A percentile compares a stretch with the other conserved stretches of the same genome.
These are phyloP conservation scores for Hanleya hanleyi DNA, from an alignment of 2,888 invertebrate species.

Conservation along the genomic window DNA sequence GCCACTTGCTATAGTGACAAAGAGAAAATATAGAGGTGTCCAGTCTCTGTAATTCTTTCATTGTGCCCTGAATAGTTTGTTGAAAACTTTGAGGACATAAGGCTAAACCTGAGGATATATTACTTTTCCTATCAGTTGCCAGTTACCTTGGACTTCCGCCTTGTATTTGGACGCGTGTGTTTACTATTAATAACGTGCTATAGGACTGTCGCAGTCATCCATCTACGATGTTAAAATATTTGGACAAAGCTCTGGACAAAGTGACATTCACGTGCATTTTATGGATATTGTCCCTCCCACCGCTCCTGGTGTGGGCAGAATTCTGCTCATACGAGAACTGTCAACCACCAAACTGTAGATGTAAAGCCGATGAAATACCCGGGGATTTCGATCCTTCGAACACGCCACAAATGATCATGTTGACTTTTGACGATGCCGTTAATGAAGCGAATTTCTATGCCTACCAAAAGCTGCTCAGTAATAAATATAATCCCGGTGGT, in stretches of 20 bases:
- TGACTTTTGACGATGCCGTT: slow-evolving; percentile 59
- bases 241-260: too few species aligned
- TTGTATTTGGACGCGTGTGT: not conserved
- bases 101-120: too few species aligned
- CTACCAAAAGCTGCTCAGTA: slow-evolving; percentile 44
- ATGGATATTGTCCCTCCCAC: not conserved
- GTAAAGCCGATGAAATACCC: slow-evolving; percentile 40
- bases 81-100: too few species aligned
- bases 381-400: slow-evolving; percentile 31
- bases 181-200: too few species aligned
- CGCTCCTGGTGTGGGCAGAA: not conserved
- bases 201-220: too few species aligned
- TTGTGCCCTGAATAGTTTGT: too few species aligned
- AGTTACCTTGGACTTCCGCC: too few species aligned
- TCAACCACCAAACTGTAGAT: slow-evolving; percentile 41
- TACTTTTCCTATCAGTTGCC: too few species aligned
- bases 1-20: not conserved
- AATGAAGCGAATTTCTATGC: slow-evolving; percentile 85
- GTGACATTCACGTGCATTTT: too few species aligned
- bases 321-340: slow-evolving; percentile 24
- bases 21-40: not conserved
- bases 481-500: slow-evolving; percentile 78
- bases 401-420: slow-evolving; percentile 56
- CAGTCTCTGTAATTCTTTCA: not conserved
- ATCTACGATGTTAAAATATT: too few species aligned